These are phyloP conservation scores for Tachystola acroxantha DNA, from an alignment of 2,888 invertebrate genomes.

Conservation along the genomic window DNA sequence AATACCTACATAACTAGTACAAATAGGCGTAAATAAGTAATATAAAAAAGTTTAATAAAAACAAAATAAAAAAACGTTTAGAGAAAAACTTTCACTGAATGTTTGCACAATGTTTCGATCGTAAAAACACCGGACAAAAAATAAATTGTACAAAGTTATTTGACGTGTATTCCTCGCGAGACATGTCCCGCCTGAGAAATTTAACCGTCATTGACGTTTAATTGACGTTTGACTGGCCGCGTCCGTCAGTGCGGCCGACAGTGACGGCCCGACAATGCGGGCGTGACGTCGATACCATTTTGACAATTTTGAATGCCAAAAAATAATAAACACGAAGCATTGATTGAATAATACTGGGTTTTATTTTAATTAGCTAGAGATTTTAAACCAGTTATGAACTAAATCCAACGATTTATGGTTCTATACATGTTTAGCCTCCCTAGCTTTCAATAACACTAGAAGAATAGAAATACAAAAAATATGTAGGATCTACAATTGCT, in stretches of 20 bases:
- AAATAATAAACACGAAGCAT: conserved; percentile 1
- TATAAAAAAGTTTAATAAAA: no score
- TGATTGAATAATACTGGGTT: not conserved
- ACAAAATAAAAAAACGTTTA: not conserved
- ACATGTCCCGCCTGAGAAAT: conserved; percentile 29
- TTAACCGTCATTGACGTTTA: conserved; percentile 40
- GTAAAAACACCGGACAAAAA: not conserved
- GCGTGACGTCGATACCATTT: conserved; percentile 20
- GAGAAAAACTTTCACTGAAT: no score
- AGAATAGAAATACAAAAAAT: no score
- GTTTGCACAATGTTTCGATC: no score
- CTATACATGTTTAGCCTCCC: no score
- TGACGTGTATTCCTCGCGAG: conserved; percentile 19
- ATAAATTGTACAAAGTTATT: not conserved
- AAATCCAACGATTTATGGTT: no score
- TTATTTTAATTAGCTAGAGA: no score
- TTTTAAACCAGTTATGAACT: no score
- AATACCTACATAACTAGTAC: no score
- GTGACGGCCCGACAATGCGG: conserved; percentile 36
- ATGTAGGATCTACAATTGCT: no score
- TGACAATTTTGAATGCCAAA: not conserved
- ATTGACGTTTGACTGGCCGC: conserved; percentile 46
- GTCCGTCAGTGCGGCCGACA: conserved; percentile 32
- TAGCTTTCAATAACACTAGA: no score
- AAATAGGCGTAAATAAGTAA: no score